Conservation (phyloP, 1,140 invertebrate genomes). For the Drosophila repleta region DNA sequence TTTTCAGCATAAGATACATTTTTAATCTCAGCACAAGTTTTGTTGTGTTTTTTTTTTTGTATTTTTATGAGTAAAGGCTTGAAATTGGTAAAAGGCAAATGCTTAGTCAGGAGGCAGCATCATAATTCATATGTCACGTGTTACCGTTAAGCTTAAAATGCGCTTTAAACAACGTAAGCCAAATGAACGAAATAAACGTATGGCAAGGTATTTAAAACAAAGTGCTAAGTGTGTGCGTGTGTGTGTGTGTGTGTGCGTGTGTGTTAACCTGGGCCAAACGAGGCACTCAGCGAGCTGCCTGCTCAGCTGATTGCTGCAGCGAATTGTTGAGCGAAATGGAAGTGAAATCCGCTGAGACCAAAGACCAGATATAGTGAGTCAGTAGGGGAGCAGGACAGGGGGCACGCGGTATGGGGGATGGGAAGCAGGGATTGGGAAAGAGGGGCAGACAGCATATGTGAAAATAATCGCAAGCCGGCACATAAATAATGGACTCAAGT, state of each 20-base stretch:
- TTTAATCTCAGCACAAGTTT: too few species aligned
- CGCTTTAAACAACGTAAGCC: slow-evolving; percentile 57
- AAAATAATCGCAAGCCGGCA: slow-evolving; percentile 78
- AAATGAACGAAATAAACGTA: slow-evolving; percentile 28
- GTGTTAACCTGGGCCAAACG: slow-evolving; percentile 29
- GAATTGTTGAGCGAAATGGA: slow-evolving; percentile 68
- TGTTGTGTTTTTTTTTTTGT: not conserved
- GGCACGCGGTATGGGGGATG: not conserved
- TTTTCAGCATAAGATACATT: too few species aligned
- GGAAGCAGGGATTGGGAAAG: not conserved
- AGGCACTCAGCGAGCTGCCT: slow-evolving; percentile 52
- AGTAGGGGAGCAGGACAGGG: slow-evolving; percentile 10
- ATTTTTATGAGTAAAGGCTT: slow-evolving; percentile 38
- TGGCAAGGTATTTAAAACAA: slow-evolving; percentile 54
- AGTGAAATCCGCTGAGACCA: slow-evolving; percentile 59
- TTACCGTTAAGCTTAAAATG: slow-evolving; percentile 71
- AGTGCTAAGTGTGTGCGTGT: slow-evolving; percentile 7
- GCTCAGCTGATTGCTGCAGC: slow-evolving; percentile 50
- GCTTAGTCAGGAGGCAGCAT: slow-evolving; percentile 51
- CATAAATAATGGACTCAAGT: slow-evolving; percentile 81
- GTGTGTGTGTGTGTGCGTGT: slow-evolving; percentile 12
- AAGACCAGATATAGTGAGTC: slow-evolving; percentile 41
- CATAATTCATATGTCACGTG: slow-evolving; percentile 67
- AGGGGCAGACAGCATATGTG: slow-evolving; percentile 50
- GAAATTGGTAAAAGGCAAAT: slow-evolving; percentile 41